These are phyloP conservation scores for Holothuria glaberrima DNA, from an alignment of 35 echinoderm and acorn worm species.

Conservation along the genomic window DNA sequence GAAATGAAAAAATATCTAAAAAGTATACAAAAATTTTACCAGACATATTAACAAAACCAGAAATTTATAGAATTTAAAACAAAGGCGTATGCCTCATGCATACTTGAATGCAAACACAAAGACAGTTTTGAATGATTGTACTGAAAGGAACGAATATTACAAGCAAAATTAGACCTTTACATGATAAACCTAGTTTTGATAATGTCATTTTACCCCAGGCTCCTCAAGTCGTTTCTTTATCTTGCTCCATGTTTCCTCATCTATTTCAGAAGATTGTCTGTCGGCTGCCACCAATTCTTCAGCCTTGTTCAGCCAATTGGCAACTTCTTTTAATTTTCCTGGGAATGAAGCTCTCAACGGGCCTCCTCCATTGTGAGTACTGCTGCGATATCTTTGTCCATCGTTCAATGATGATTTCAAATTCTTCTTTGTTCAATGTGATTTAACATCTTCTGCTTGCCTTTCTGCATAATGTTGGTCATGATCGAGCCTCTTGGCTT, in stretches of 20 bases:
- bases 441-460: slow-evolving; percentile 78
- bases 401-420: slow-evolving; percentile 65
- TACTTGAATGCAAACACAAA: no score
- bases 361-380: slow-evolving; percentile 74
- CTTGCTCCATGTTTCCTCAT: slow-evolving; percentile 85
- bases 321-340: slow-evolving; percentile 60
- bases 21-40: no score
- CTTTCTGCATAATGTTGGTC: slow-evolving; percentile 78
- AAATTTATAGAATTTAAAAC: no score
- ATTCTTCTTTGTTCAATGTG: slow-evolving; percentile 78
- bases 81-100: no score
- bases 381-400: slow-evolving; percentile 77
- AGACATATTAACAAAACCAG: no score
- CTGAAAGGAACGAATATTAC: no score
- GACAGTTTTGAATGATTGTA: no score
- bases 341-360: slow-evolving; percentile 79
- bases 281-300: slow-evolving; percentile 75
- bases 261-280: slow-evolving; percentile 66
- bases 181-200: background rate
- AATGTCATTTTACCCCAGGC: slow-evolving; percentile 71
- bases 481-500: slow-evolving; percentile 64
- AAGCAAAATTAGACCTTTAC: no score
- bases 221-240: slow-evolving; percentile 72
- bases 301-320: slow-evolving; percentile 81
- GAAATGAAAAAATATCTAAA: background rate